These are phyloP conservation scores for Lonchura striata DNA, from an alignment of 2,113 vertebrate species.

Conservation along the genomic window DNA sequence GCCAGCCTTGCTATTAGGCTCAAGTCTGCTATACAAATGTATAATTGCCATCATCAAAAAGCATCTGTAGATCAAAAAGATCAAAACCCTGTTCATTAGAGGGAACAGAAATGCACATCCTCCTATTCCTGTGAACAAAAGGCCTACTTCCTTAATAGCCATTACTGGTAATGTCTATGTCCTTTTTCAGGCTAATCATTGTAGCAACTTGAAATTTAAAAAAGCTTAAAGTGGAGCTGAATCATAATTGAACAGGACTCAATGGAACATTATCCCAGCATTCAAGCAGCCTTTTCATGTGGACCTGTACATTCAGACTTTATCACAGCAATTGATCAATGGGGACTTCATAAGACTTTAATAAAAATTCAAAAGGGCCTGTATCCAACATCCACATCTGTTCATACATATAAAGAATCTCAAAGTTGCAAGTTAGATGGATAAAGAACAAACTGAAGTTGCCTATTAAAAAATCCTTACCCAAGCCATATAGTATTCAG, in stretches of 20 bases:
- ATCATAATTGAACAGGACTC: background rate
- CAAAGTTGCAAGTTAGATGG: background rate
- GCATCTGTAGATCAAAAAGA: background rate
- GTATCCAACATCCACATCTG: background rate
- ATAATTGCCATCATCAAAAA: background rate
- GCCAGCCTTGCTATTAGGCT: background rate
- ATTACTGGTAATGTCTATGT: background rate
- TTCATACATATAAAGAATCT: background rate
- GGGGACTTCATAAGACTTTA: background rate
- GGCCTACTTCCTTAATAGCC: background rate
- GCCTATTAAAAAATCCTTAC: background rate
- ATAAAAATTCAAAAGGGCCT: background rate
- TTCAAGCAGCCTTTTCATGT: background rate
- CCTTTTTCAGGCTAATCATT: background rate
- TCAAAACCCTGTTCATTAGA: background rate
- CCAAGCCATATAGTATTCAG: background rate
- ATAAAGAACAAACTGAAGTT: background rate
- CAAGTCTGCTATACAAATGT: background rate
- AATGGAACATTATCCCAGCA: background rate
- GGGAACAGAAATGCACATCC: background rate
- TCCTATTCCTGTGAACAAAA: background rate
- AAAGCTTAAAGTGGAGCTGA: background rate
- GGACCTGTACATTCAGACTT: background rate
- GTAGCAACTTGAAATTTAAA: background rate
- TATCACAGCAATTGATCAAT: background rate